Conservation (phyloP, 2,888 invertebrate species). For the Thecocarcelia acutangulata region DNA sequence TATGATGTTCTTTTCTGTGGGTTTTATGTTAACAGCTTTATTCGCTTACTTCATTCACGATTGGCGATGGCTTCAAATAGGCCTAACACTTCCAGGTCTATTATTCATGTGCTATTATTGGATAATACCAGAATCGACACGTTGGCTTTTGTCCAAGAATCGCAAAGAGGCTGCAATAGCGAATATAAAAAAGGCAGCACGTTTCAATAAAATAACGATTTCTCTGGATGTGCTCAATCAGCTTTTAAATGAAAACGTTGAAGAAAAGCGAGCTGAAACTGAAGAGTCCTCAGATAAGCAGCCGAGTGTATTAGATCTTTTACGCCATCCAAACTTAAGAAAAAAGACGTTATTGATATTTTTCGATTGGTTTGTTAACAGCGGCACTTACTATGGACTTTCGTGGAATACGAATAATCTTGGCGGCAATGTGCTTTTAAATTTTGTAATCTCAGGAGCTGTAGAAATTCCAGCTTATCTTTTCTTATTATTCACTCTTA, state of each 20-base stretch:
- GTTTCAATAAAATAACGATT: conserved; percentile 85
- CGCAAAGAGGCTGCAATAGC: conserved; percentile 84
- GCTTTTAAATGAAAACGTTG: conserved; percentile 82
- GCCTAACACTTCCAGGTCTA: conserved; percentile 86
- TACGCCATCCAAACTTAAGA: conserved; percentile 85
- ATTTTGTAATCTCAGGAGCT: conserved; percentile 88
- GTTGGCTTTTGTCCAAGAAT: conserved; percentile 87
- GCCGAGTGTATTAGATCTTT: conserved; percentile 83
- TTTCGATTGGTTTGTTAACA: conserved; percentile 90
- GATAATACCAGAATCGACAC: conserved; percentile 89
- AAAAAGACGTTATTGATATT: conserved; percentile 86
- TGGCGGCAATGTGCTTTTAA: conserved; percentile 87
- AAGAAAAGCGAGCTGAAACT: conserved; percentile 69
- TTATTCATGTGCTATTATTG: conserved; percentile 87
- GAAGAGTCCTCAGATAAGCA: conserved; percentile 73
- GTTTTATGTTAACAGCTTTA: conserved; percentile 86
- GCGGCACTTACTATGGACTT: conserved; percentile 89
- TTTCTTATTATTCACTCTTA: conserved; percentile 85
- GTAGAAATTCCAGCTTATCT: conserved; percentile 89
- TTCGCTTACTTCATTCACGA: conserved; percentile 86
- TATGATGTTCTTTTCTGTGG: conserved; percentile 88
- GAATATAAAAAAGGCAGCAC: conserved; percentile 85
- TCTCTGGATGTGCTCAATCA: conserved; percentile 83
- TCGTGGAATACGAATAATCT: conserved; percentile 89
- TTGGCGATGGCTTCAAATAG: conserved; percentile 87